These are phyloP conservation scores for Caenorhabditis imperialis DNA, from an alignment of 2,888 invertebrate species.

Conservation along the genomic window DNA sequence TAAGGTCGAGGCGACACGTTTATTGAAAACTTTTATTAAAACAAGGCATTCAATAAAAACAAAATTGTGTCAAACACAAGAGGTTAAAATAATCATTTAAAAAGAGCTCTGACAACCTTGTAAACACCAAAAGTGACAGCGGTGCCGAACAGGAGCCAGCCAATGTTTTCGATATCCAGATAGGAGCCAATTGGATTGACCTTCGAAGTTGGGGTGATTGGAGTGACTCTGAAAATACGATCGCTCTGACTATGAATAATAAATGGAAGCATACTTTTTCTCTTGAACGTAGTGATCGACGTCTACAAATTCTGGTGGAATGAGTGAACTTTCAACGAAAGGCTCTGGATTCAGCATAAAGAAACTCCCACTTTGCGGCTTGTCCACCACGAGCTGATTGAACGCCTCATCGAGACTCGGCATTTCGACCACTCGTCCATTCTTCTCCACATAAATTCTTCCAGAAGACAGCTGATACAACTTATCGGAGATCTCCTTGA, in stretches of 20 bases:
- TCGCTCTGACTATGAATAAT: too few relatives aligned
- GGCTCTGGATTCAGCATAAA: conserved; percentile 45
- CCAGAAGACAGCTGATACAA: conserved; percentile 52
- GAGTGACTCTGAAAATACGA: too few relatives aligned
- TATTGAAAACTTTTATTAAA: too few relatives aligned
- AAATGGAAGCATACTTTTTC: not conserved
- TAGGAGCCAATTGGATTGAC: not conserved
- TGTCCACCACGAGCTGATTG: too few relatives aligned
- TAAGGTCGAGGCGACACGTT: too few relatives aligned
- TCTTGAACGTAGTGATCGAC: not conserved
- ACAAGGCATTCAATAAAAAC: not conserved
- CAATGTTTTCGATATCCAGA: conserved; percentile 15
- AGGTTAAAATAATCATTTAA: conserved; percentile 4
- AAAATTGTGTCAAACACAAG: not conserved
- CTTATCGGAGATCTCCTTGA: conserved; percentile 46
- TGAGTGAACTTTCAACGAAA: conserved; percentile 17
- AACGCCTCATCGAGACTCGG: conserved; percentile 28
- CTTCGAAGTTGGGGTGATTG: not conserved
- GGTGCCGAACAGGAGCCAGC: conserved; percentile 15
- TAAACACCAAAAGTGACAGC: conserved; percentile 8
- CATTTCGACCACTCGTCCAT: conserved; percentile 35
- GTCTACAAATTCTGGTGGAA: too few relatives aligned
- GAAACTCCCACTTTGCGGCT: too few relatives aligned
- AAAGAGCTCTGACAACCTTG: conserved; percentile 11
- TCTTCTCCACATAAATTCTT: conserved; percentile 41